These are phyloP conservation scores for Ovibos moschatus DNA, from an alignment of 2,113 vertebrate genomes.

Conservation along the genomic window DNA sequence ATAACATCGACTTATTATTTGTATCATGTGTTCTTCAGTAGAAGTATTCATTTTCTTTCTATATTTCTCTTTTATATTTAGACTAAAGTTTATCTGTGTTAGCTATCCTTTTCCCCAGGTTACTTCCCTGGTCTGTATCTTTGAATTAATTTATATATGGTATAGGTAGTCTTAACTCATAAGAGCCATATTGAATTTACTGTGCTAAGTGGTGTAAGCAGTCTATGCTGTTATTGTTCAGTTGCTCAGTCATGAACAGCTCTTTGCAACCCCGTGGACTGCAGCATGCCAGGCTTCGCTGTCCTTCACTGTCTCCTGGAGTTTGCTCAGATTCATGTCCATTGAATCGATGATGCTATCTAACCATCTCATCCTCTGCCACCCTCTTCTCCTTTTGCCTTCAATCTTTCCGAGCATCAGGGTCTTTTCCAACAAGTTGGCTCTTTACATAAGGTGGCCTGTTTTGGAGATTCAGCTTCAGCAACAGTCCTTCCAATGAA, in stretches of 20 bases:
- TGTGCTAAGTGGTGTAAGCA: background rate
- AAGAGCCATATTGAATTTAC: background rate
- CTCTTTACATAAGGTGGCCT: background rate
- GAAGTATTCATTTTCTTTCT: constrained; percentile 39
- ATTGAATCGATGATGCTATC: background rate
- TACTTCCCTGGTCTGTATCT: background rate
- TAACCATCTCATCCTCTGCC: background rate
- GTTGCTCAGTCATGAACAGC: background rate
- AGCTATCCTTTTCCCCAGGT: constrained; percentile 44
- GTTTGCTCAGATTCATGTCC: background rate
- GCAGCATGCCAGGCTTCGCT: background rate
- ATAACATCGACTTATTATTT: background rate
- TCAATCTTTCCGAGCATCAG: background rate
- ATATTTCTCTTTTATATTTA: constrained; percentile 24
- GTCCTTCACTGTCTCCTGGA: background rate
- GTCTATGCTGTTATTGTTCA: background rate
- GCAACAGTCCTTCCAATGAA: background rate
- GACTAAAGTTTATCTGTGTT: background rate
- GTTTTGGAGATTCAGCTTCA: background rate
- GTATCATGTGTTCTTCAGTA: background rate
- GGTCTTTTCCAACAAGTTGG: background rate
- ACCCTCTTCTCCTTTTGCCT: background rate
- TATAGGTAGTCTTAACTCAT: background rate
- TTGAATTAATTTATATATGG: background rate
- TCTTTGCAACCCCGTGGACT: background rate